These are phyloP conservation scores for Pycnomerus fuliginosus DNA, from an alignment of 2,888 invertebrate species.

Conservation along the genomic window DNA sequence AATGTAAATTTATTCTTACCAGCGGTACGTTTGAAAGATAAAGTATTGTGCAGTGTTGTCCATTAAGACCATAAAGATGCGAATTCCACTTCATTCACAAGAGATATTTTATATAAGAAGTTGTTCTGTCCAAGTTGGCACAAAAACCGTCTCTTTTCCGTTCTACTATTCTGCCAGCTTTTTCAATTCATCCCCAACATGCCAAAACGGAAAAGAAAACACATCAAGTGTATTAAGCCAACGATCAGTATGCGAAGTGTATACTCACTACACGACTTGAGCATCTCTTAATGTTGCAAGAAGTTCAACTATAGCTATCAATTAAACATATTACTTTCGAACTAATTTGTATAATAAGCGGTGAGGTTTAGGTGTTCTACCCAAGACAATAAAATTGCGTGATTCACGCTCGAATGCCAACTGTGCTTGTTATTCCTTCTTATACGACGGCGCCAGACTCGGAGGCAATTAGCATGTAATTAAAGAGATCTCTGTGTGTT, in stretches of 20 bases:
- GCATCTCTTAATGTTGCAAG: constrained; percentile 18
- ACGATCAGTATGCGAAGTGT: constrained; percentile 13
- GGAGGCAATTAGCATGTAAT: constrained; percentile 19
- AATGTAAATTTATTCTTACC: constrained; percentile 40
- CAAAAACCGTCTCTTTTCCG: constrained; percentile 9
- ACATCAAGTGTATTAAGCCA: too few species aligned
- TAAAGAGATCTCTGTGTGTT: constrained; percentile 12
- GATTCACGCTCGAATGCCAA: constrained; percentile 24
- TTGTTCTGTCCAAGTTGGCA: constrained; percentile 17
- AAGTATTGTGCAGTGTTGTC: constrained; percentile 42
- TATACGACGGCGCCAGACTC: constrained; percentile 15
- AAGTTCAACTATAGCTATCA: constrained; percentile 12
- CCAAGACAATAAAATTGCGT: constrained; percentile 31
- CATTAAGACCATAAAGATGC: constrained; percentile 40
- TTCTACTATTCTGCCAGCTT: constrained; percentile 10
- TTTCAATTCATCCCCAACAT: constrained; percentile 4
- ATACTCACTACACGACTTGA: constrained; percentile 11
- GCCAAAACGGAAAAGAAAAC: too few species aligned
- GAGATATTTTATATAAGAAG: constrained; percentile 42
- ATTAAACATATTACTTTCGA: constrained; percentile 11
- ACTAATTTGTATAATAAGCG: constrained; percentile 3
- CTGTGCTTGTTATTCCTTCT: constrained; percentile 20
- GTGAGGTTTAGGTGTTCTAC: constrained; percentile 8
- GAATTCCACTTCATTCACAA: constrained; percentile 44
- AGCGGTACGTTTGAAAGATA: constrained; percentile 41